Evolutionary conservation across 2,797 vertebrate species (phyloP), one percentile per base, ranked within the genome.

Genomic region (Poeciliopsis presidionis): DNA sequence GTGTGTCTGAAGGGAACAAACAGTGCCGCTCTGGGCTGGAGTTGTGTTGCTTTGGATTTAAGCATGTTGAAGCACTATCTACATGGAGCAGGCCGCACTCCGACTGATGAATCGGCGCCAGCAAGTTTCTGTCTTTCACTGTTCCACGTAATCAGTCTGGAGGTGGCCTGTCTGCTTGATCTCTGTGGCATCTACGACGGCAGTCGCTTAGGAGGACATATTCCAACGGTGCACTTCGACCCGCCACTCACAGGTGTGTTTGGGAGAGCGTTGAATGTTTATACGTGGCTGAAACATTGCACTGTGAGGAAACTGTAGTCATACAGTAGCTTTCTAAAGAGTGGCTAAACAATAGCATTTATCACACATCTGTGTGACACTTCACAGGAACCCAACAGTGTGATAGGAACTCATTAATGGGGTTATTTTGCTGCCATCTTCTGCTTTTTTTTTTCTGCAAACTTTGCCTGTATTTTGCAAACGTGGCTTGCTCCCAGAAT

Each of bases 291-390:
- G 25, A 18, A 25, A 25, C 25, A 41, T 41, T 41, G 36, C 63
- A 41, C 63, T 67, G 36, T 67, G 63, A 67, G 63, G 63, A 41
- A 67, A 67, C 63, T 67, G 30, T 39, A 25, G 63, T 67, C 63
- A 41, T 67, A 39, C 63, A 67, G 36, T 39, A 41, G 63, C 63
- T 41, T 25, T 67, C 8, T 41, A 25, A 67, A 41, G 36, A 39
- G 59, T 7, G 61, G 33, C 61, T 63, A 18, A 63, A 20, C 14
- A 36, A 30, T 59, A 13, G 59, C 30, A 63, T 30, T 65, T 39
- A 39, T 63, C 59, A 36, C 30, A 67, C 11, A 11, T 41, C 8
- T 67, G 36, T 67, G 36, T 41, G 63, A 41, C 63, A 5, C 33
- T 36, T 65, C 16, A 65, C 16, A 39, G 61, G 33, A 39, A 65